Evolutionary conservation across 2,113 vertebrate species (phyloP).

Genomic region (Myiozetetes cayanensis): DNA sequence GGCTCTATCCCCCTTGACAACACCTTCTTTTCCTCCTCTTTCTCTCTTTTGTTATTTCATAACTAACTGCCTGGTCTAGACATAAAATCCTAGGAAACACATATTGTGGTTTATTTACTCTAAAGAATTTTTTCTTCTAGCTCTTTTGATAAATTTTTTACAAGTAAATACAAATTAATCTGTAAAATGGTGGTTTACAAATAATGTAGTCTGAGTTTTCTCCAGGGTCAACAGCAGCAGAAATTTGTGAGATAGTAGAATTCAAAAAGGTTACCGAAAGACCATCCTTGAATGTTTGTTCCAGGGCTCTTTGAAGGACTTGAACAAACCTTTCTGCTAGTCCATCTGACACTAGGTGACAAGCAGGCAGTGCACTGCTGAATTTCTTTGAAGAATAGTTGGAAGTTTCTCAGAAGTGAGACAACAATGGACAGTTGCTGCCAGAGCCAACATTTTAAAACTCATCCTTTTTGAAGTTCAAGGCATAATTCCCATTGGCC

Average conservation of each 20-base stretch:
- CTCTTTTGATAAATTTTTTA: not conserved
- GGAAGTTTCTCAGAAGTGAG: not conserved
- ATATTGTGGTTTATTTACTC: not conserved
- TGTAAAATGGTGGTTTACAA: slow-evolving; percentile 7
- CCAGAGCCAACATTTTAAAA: not conserved
- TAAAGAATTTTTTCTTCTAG: not conserved
- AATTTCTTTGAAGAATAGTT: not conserved
- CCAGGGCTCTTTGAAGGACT: not conserved
- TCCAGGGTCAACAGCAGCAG: not conserved
- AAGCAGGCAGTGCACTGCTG: not conserved
- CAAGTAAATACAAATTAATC: not conserved
- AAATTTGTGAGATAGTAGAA: not conserved
- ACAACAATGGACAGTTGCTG: not conserved
- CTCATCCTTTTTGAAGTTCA: not conserved
- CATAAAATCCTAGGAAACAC: not conserved
- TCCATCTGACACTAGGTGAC: not conserved
- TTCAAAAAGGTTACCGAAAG: not conserved
- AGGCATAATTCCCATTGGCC: not conserved
- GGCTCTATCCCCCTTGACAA: not conserved
- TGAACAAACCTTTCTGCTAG: not conserved
- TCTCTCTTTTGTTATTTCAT: not conserved
- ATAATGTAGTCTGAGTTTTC: not conserved
- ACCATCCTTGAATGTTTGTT: not conserved
- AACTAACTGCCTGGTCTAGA: not conserved
- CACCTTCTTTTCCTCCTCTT: not conserved